Evolutionary conservation across 2,888 invertebrate species (phyloP).

Genomic region (Adineta ricciae): DNA sequence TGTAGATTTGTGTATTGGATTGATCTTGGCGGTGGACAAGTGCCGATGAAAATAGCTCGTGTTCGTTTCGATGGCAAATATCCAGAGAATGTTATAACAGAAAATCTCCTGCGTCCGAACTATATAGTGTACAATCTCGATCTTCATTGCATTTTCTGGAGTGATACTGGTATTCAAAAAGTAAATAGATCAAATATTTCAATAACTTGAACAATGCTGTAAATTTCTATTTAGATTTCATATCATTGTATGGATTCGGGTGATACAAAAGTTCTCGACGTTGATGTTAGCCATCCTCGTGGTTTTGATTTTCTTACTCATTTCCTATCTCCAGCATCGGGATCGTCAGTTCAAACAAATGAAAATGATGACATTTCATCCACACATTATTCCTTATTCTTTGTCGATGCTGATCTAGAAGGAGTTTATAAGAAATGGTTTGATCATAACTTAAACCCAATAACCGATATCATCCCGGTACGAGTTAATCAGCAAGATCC

Average conservation of each 20-base stretch:
- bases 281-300: background rate
- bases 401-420: background rate
- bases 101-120: conserved; percentile 60
- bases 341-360: background rate
- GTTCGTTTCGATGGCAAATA: conserved; percentile 86
- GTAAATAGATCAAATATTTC: conserved; percentile 39
- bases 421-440: background rate
- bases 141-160: conserved; percentile 74
- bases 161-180: conserved; percentile 53
- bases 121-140: conserved; percentile 70
- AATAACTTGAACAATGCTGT: background rate
- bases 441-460: background rate
- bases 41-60: conserved; percentile 69
- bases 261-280: background rate
- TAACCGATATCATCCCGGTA: background rate
- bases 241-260: conserved; percentile 21
- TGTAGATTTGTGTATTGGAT: conserved; percentile 79
- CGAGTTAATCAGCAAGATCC: background rate
- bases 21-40: conserved; percentile 77
- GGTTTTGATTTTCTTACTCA: conserved; percentile 19
- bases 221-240: background rate
- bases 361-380: background rate
- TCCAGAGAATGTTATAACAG: conserved; percentile 61
- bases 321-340: background rate
- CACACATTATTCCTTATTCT: background rate